A percentile compares a stretch with the other conserved stretches of the same genome.
phyloP scores from a whole-genome alignment of 2,113 vertebrate species.

The Alouatta palliata region DNA sequence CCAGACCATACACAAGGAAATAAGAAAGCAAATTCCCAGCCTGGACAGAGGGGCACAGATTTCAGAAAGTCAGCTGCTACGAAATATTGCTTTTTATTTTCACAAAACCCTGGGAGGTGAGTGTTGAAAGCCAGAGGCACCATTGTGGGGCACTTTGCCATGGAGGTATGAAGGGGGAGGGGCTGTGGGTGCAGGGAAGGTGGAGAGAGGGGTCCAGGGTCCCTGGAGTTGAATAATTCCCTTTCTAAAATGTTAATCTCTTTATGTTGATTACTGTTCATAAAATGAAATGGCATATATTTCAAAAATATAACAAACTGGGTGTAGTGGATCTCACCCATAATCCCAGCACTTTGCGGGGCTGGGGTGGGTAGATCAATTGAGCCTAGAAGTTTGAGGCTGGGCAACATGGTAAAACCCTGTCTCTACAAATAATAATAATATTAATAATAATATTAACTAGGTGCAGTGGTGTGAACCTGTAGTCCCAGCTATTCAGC shows the following conservation, averaged over 20 bases:
- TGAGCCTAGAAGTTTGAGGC: too few relatives aligned
- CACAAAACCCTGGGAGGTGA: not conserved
- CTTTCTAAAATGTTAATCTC: not conserved
- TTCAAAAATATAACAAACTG: too few relatives aligned
- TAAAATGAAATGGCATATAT: not conserved
- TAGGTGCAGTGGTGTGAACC: too few relatives aligned
- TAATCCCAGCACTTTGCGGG: too few relatives aligned
- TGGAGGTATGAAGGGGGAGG: too few relatives aligned
- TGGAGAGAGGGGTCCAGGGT: accelerated
- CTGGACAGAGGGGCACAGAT: not conserved
- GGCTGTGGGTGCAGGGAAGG: accelerated
- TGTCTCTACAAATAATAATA: too few relatives aligned
- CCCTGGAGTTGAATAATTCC: not conserved
- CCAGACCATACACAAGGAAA: not conserved
- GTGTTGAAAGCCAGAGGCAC: not conserved
- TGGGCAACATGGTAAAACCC: too few relatives aligned
- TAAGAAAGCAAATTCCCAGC: not conserved
- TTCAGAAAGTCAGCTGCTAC: not conserved
- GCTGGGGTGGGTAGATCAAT: too few relatives aligned
- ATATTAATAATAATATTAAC: too few relatives aligned
- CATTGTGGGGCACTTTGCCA: accelerated
- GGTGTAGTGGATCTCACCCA: too few relatives aligned
- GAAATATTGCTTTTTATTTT: not conserved
- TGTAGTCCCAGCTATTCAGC: too few relatives aligned
- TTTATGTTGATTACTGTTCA: not conserved